Evolutionary conservation across 2,113 vertebrate genomes (phyloP).

Genomic region (Bos taurus): ARS-UCD2.0 NC_037338.1:71068001-71068500

Average conservation of each 20-base stretch:
- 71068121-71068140: constrained; percentile 5
- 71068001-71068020: neutral
- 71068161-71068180: neutral
- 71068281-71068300: neutral
- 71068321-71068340: fast-evolving
- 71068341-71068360: neutral
- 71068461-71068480: neutral
- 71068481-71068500: constrained; percentile 12
- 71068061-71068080: neutral
- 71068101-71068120: neutral
- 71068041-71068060: neutral
- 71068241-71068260: neutral
- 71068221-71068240: neutral
- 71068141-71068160: neutral
- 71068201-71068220: neutral
- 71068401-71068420: neutral
- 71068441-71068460: neutral
- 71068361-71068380: neutral
- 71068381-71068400: neutral
- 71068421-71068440: neutral
- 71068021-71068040: neutral
- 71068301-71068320: neutral
- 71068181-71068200: neutral
- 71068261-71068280: neutral
- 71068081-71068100: neutral